Conservation (phyloP, 1,140 invertebrate genomes). For the Lanistes nyassanus region DNA sequence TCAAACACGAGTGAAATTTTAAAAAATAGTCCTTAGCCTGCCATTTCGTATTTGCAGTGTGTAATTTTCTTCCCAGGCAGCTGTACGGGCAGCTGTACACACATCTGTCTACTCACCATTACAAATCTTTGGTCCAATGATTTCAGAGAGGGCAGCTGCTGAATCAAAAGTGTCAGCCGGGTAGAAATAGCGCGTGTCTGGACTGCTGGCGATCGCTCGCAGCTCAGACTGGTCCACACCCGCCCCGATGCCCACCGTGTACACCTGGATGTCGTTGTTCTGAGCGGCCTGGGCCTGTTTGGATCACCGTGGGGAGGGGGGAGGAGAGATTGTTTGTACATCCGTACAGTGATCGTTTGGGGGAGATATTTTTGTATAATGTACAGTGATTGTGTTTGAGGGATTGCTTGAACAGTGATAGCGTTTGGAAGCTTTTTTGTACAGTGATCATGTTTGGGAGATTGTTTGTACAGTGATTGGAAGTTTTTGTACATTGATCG, state of each 20-base stretch:
- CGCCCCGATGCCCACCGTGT: constrained; percentile 52
- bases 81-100: too few relatives aligned
- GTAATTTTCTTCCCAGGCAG: too few relatives aligned
- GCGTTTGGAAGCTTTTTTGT: too few relatives aligned
- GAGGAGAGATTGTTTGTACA: neutral
- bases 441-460: too few relatives aligned
- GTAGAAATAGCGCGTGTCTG: constrained; percentile 45
- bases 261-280: constrained; percentile 49
- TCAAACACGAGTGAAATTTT: too few relatives aligned
- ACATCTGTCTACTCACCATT: constrained; percentile 48
- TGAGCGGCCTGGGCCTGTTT: constrained; percentile 40
- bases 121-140: constrained; percentile 51
- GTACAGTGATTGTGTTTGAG: neutral
- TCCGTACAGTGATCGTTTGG: neutral
- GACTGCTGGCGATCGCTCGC: constrained; percentile 45
- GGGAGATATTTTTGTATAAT: neutral
- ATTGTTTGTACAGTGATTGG: too few relatives aligned
- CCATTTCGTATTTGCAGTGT: too few relatives aligned
- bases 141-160: constrained; percentile 33
- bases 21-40: too few relatives aligned
- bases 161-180: constrained; percentile 49
- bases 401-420: too few relatives aligned
- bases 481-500: too few relatives aligned
- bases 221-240: constrained; percentile 47
- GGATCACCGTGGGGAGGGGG: too few relatives aligned